Evolutionary conservation across 2,888 invertebrate genomes (phyloP), one percentile per base, ranked within the genome.

Genomic region (Amitus sp.): DNA sequence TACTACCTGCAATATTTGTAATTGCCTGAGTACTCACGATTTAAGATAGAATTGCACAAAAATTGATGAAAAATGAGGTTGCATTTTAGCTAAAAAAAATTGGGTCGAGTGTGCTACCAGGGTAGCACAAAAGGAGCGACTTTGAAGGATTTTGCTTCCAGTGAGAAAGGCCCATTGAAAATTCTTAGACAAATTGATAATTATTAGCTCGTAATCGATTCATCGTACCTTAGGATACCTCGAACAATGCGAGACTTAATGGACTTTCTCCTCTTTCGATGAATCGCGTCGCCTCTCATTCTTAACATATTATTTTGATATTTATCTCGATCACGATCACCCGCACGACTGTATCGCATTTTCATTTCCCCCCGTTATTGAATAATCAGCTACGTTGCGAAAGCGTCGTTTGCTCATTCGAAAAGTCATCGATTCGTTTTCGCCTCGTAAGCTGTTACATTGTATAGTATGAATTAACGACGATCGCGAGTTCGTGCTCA

Each of bases 401-500:
- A n/a, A 20, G 23, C 45, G 34, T 27, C 19, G 30, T 33, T 51
- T 27, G 20, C 47, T 30, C 5, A 15, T 40, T 39, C 12, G 13
- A 40, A 23, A 55, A 55, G 47, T 27, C 42, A 33, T 55, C 55
- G 37, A 37, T 47, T 13, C 30, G 39, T 39, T 47, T 46, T 47
- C 30, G 18, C 40, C 46, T 46, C 39, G 28, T 42, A 42, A 42
- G 42, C 30, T 39, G 27, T 47, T 46, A 33, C 45, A 37, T 47
- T 50, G 53, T 46, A 40, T 53, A 53, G 17, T 18, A 28, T 40
- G 39, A 59, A 46, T 50, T 45, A 59, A 59, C 53, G 59, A 59
- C 47, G 47, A 59, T 53, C 47, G 46, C 53, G 53, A 40, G 42
- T 23, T 13, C 45, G 47, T 48, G 47, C 47, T 47, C 18, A 13